phyloP scores from a whole-genome alignment of 1,140 invertebrate species.

The Tetranychus cinnabarinus region DNA sequence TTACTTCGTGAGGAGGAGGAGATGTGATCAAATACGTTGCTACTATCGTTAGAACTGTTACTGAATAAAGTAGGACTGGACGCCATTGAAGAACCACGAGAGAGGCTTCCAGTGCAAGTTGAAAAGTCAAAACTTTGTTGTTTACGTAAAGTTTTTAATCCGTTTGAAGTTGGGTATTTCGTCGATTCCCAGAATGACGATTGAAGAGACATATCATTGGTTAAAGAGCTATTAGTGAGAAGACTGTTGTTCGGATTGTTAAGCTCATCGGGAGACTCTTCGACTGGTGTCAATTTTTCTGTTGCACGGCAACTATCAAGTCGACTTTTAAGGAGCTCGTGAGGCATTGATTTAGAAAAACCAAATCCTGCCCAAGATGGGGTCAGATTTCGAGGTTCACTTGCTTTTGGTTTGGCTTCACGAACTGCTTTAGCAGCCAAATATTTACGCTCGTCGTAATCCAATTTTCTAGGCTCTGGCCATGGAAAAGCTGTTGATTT shows the following conservation, averaged over 20 bases:
- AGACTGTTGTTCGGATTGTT: too few species aligned
- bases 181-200: neutral
- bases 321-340: slow-evolving; percentile 20
- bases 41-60: neutral
- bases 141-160: neutral
- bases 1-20: neutral
- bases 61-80: neutral
- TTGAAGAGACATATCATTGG: too few species aligned
- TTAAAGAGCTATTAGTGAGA: too few species aligned
- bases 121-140: neutral
- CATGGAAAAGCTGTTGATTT: too few species aligned
- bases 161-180: neutral
- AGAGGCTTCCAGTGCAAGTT: neutral
- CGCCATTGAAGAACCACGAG: neutral
- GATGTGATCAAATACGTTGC: neutral
- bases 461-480: too few species aligned
- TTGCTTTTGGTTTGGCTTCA: neutral
- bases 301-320: neutral
- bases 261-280: neutral
- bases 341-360: slow-evolving; percentile 63
- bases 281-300: neutral
- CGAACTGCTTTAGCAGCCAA: neutral
- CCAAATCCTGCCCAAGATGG: slow-evolving; percentile 47
- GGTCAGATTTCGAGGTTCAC: slow-evolving; percentile 46
- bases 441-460: too few species aligned